phyloP scores from a whole-genome alignment of 1,140 invertebrate species.

The Cotesia chilonis region DNA sequence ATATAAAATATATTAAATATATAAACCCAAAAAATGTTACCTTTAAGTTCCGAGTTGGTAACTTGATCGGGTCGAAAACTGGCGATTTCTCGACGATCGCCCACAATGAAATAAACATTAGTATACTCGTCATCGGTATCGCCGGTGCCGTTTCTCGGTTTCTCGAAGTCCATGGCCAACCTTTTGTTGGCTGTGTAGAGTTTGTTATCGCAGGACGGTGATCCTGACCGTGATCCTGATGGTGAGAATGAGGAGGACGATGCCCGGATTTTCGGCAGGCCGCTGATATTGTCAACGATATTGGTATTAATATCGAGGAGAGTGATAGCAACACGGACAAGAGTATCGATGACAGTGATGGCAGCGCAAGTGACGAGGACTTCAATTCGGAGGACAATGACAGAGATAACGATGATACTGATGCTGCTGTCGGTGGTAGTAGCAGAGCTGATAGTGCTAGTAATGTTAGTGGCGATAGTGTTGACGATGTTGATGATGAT shows the following conservation, averaged over 20 bases:
- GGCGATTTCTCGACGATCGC: conserved; percentile 65
- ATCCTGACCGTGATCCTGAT: not conserved
- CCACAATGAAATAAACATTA: conserved; percentile 66
- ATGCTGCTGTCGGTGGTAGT: conserved; percentile 7
- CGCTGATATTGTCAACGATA: conserved; percentile 1
- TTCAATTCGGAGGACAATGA: conserved; percentile 8
- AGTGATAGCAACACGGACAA: not conserved
- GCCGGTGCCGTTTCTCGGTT: conserved; percentile 58
- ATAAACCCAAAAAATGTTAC: conserved; percentile 33
- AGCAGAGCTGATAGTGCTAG: not conserved
- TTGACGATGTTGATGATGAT: conserved; percentile 6
- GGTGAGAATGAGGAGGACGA: not conserved
- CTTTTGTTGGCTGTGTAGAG: conserved; percentile 42
- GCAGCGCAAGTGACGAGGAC: not conserved
- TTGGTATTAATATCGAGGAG: not conserved
- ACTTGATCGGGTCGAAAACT: conserved; percentile 64
- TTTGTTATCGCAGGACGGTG: conserved; percentile 7
- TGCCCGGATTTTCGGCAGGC: not conserved
- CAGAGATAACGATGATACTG: conserved; percentile 11
- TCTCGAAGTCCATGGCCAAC: conserved; percentile 60
- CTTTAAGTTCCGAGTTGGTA: conserved; percentile 61
- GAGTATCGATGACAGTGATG: not conserved
- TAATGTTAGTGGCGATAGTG: not conserved
- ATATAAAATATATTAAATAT: too few species aligned
- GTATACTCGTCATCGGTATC: conserved; percentile 55